Evolutionary conservation across 2,888 invertebrate genomes (phyloP), one percentile per base, ranked within the genome.

Genomic region (Philopedon plagiatum): DNA sequence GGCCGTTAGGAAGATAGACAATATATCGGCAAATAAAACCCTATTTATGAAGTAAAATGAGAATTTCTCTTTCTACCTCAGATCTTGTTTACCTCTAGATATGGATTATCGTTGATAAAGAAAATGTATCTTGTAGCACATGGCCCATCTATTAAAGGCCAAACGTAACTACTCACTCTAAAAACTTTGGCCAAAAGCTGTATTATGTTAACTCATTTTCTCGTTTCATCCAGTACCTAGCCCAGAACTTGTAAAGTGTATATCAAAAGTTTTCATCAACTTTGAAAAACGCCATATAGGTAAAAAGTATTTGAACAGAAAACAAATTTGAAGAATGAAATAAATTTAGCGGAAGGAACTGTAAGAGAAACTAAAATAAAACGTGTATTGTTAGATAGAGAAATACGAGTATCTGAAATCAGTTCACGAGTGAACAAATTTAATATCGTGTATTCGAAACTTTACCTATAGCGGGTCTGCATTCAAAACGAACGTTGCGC

Each of bases 291-390:
- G 32, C 44, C 61, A 18, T 34, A 56, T 34, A 13, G 1, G 18
- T 56, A 32, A 15, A n/a, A n/a, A 7, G 19, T 49, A 60, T 60
- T 60, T 60, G 23, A 23, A 23, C 15, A 13, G 26, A 21, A 60
- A 60, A 60, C 57, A 57, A 57, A 57, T 57, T 57, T 60, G 23
- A 44, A 61, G 44, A 61, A 61, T 61, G 29, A 61, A 61, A 46
- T 46, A 63, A 63, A 63, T 51, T 51, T 51, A 23, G 15, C 23
- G 63, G 21, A 63, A 51, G 34, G 63, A 63, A 32, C 29, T 54
- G 29, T 15, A 13, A 26, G 51, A 5, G 15, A 19, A 37, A 58
- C 21, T 58, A 4, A 37, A 56, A 34, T 34, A 34, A 18, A 56
- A 58, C 23, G 7, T 32, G 37, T 58, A 58, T 39, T 13, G 58